A percentile compares a stretch with the other conserved stretches of the same genome.
These are phyloP conservation scores for Manis pentadactyla DNA, from an alignment of 2,797 vertebrate genomes.

Conservation along the genomic window DNA sequence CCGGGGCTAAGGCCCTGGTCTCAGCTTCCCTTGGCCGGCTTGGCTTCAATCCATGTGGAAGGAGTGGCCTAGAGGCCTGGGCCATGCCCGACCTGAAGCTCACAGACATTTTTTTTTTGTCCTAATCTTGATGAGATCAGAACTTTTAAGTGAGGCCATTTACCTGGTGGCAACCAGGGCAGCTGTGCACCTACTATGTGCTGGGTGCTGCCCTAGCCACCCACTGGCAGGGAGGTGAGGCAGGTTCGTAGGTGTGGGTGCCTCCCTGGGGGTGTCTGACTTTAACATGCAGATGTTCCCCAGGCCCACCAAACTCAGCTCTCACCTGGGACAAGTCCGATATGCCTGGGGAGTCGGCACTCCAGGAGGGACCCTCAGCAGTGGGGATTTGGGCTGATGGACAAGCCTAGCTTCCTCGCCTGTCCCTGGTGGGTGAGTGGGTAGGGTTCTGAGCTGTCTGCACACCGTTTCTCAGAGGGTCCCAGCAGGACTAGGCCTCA, in stretches of 20 bases:
- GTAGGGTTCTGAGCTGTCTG: fast-evolving
- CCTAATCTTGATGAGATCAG: neutral
- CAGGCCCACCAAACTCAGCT: fast-evolving
- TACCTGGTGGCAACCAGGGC: neutral
- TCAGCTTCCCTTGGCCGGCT: neutral
- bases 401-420: neutral
- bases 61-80: neutral
- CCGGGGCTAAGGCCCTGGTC: neutral
- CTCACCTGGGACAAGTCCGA: fast-evolving
- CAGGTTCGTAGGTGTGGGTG: fast-evolving
- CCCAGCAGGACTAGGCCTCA: fast-evolving
- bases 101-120: neutral
- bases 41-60: fast-evolving
- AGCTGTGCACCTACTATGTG: neutral
- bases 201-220: fast-evolving
- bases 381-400: neutral
- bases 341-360: neutral
- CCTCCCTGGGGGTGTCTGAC: neutral
- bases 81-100: neutral
- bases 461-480: neutral
- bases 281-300: no score
- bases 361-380: neutral
- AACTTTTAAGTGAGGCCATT: neutral
- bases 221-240: neutral
- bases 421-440: fast-evolving